Evolutionary conservation across 2,888 invertebrate genomes (phyloP), one percentile per base, ranked within the genome.

Genomic region (Ennomos quercinarius): DNA sequence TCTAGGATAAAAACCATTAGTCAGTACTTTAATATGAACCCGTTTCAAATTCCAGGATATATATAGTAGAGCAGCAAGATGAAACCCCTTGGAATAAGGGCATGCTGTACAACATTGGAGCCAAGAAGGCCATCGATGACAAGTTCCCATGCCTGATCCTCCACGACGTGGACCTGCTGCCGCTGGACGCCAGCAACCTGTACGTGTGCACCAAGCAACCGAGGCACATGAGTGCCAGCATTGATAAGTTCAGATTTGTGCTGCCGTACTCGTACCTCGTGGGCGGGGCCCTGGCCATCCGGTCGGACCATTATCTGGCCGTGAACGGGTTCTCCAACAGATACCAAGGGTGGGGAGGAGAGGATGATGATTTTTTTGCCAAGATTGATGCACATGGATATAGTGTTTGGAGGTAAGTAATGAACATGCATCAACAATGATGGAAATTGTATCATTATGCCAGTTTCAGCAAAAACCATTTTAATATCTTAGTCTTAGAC

Each of bases 111-210:
- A 98, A 98, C 80, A 94, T 97, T 60, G 98, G 98, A 0, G 97
- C 96, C 1, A 89, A 93, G 41, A 95, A 96, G 71, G 97, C 97
- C 0, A 93, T 95, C 6, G 94, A 94, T 61, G 93, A 94, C 61
- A 93, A 94, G 59, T 97, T 94, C 85, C 95, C 95, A 0, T 99
- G 98, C 80, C 95, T 98, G 53, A 95, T 98, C 59, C 95, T 98
- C 67, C 98, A 98, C 77, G 98, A 98, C 81, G 96, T 98, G 34
- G 98, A 98, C 91, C 87, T 98, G 53, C 93, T 99, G 70, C 98
- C 98, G 0, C 87, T 96, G 61, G 96, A 96, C 83, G 93, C 94
- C 17, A 94, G 95, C 52, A 98, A 98, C 86, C 93, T 98, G 52
- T 98, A 98, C 83, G 96, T 95, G 0, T 98, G 98, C 77, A 93